Percentiles rank a stretch among this genome's conserved stretches.
phyloP scores from a whole-genome alignment of 1,140 invertebrate genomes.

The roundworm (Caenorhabditis elegans) region WBcel235 BX284606.5:6979501-6980000 shows the following conservation, averaged over 20 bases:
- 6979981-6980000: no score
- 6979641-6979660: not conserved
- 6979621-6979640: not conserved
- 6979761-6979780: conserved; percentile 14
- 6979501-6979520: not conserved
- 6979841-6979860: not conserved
- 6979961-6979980: no score
- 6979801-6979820: not conserved
- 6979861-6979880: conserved; percentile 3
- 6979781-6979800: not conserved
- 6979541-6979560: not conserved
- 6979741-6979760: not conserved
- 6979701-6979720: not conserved
- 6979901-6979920: no score
- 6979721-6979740: not conserved
- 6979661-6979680: not conserved
- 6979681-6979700: conserved; percentile 19
- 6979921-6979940: no score
- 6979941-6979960: no score
- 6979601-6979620: not conserved
- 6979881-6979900: not conserved
- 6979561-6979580: not conserved
- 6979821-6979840: not conserved
- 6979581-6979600: not conserved
- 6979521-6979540: not conserved